A percentile compares a stretch with the other conserved stretches of the same genome.
phyloP scores from a whole-genome alignment of 2,888 invertebrate species.

The Ommatoiulus sabulosus region DNA sequence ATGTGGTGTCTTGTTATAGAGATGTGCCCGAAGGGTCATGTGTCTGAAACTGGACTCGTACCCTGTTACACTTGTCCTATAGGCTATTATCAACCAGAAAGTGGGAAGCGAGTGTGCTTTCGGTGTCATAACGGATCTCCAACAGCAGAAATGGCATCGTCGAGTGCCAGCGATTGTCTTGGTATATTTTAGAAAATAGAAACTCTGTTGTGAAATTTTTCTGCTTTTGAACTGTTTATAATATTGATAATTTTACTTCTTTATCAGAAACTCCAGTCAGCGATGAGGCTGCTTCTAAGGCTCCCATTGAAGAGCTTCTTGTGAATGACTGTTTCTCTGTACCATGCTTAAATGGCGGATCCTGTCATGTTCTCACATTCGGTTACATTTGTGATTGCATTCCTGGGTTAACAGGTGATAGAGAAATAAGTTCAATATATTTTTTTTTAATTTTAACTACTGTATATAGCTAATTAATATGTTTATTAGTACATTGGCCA shows the following conservation, averaged over 20 bases:
- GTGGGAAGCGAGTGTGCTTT: conserved; percentile 64
- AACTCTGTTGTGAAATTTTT: not conserved
- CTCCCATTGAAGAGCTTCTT: conserved; percentile 61
- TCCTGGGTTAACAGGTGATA: conserved; percentile 66
- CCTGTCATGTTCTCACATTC: conserved; percentile 66
- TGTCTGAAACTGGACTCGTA: conserved; percentile 68
- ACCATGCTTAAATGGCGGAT: conserved; percentile 70
- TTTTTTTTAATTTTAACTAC: no score
- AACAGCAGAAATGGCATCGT: conserved; percentile 58
- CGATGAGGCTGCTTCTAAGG: not conserved
- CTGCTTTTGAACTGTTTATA: not conserved
- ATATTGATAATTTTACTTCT: not conserved
- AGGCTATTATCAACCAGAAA: conserved; percentile 67
- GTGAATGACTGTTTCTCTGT: conserved; percentile 70
- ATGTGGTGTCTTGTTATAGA: conserved; percentile 63
- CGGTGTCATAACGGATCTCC: conserved; percentile 44
- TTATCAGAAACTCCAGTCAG: conserved; percentile 23
- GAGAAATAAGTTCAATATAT: not conserved
- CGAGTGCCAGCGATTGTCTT: conserved; percentile 58
- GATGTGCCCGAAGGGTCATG: conserved; percentile 68
- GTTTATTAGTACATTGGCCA: not conserved
- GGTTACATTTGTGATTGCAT: conserved; percentile 70
- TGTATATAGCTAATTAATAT: conserved; percentile 1
- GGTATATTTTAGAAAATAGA: conserved; percentile 56
- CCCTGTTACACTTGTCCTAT: conserved; percentile 68